phyloP scores from a whole-genome alignment of 2,113 vertebrate genomes.

The Ptilonorhynchus violaceus region DNA sequence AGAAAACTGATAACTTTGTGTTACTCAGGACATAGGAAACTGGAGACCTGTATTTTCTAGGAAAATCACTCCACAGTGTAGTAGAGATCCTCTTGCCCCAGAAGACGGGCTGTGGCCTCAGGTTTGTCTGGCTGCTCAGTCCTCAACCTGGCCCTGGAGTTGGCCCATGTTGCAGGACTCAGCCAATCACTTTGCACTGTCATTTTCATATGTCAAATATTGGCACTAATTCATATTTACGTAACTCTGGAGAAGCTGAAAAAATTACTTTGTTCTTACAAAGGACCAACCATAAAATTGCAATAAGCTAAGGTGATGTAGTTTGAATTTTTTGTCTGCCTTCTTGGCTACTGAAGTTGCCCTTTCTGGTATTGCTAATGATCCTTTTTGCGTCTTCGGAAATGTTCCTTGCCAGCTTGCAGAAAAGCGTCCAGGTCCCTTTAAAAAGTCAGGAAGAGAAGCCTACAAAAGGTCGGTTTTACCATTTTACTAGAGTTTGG shows the following conservation, averaged over 20 bases:
- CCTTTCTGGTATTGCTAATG: background rate
- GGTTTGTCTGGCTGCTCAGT: background rate
- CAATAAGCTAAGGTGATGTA: background rate
- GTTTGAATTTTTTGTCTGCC: background rate
- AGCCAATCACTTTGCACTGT: fast-evolving
- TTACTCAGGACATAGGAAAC: background rate
- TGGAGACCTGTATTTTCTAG: background rate
- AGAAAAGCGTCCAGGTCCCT: conserved; percentile 15
- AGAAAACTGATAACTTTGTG: background rate
- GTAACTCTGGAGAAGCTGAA: background rate
- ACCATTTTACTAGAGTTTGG: conserved; percentile 69
- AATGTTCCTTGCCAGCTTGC: background rate
- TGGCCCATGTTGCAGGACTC: background rate
- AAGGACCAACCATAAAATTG: background rate
- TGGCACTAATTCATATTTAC: background rate
- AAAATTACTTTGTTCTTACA: background rate
- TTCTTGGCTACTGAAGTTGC: background rate
- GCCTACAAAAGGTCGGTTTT: conserved; percentile 62
- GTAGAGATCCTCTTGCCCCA: background rate
- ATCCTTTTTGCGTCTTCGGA: background rate
- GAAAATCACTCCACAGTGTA: background rate
- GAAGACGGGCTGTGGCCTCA: background rate
- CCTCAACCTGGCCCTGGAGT: background rate
- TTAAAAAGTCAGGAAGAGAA: conserved; percentile 54
- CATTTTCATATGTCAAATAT: background rate